These are phyloP conservation scores for Holocentrus rufus DNA, from an alignment of 2,797 vertebrate genomes.

Conservation along the genomic window DNA sequence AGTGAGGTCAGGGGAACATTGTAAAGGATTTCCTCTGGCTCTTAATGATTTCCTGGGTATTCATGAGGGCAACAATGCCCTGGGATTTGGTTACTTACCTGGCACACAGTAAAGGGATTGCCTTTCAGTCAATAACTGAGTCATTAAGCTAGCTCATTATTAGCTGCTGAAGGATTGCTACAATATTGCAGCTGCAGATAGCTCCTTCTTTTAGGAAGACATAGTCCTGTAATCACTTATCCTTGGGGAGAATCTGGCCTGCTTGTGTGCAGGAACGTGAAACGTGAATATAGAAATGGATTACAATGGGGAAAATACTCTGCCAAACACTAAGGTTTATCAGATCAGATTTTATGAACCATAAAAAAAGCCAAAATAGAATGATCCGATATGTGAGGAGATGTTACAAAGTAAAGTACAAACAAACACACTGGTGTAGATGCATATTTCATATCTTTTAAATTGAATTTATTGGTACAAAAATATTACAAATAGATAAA, in stretches of 20 bases:
- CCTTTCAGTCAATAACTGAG: conserved; percentile 66
- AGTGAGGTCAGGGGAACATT: conserved; percentile 81
- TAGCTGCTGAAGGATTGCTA: conserved; percentile 42
- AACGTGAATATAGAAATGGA: background rate
- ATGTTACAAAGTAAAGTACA: conserved; percentile 2
- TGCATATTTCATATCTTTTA: conserved; percentile 41
- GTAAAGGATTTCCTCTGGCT: conserved; percentile 83
- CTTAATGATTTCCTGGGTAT: conserved; percentile 84
- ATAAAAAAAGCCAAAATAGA: background rate
- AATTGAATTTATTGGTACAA: conserved; percentile 78
- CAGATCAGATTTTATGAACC: background rate
- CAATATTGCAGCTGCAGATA: conserved; percentile 44
- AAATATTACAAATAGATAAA: conserved; percentile 75
- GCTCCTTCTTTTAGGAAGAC: conserved; percentile 16
- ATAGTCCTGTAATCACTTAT: conserved; percentile 16
- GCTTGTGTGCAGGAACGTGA: conserved; percentile 7
- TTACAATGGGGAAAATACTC: background rate
- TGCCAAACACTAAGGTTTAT: background rate
- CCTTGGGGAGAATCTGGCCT: background rate
- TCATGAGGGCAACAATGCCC: conserved; percentile 78
- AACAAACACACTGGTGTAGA: conserved; percentile 28
- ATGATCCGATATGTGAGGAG: background rate
- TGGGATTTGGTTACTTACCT: conserved; percentile 77
- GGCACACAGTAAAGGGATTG: conserved; percentile 65
- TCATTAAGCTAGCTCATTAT: conserved; percentile 64